A percentile compares a stretch with the other conserved stretches of the same genome.
Evolutionary conservation across 2,113 vertebrate genomes (phyloP).

Genomic region (Anthoscopus minutus): DNA sequence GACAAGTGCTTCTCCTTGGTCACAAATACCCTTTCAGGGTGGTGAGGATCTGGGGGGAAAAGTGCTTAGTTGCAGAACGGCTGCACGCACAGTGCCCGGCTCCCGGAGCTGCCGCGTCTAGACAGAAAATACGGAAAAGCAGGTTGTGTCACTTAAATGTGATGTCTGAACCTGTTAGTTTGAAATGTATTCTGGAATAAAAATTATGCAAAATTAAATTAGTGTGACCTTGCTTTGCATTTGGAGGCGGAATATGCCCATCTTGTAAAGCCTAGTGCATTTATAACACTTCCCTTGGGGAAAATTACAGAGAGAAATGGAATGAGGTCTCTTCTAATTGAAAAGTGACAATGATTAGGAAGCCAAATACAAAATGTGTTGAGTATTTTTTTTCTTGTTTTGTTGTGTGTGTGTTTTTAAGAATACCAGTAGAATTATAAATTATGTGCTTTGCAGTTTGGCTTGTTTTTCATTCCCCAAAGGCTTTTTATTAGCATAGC

Average conservation of each 20-base stretch:
- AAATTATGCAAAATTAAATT: constrained; percentile 59
- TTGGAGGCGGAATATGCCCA: constrained; percentile 29
- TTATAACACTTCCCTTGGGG: constrained; percentile 60
- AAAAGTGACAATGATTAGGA: constrained; percentile 68
- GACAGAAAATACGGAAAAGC: constrained; percentile 35
- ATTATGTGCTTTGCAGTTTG: constrained; percentile 47
- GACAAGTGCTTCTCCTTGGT: neutral
- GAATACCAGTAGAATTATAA: constrained; percentile 55
- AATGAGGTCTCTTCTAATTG: constrained; percentile 65
- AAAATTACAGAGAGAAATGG: constrained; percentile 42
- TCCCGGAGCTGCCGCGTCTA: constrained; percentile 12
- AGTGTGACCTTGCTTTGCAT: constrained; percentile 61
- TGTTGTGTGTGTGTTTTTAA: constrained; percentile 47
- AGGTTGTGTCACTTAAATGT: constrained; percentile 31
- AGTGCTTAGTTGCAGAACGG: neutral
- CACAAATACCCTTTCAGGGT: neutral
- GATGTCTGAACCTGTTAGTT: constrained; percentile 60
- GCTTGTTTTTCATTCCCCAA: constrained; percentile 50
- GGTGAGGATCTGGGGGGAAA: neutral
- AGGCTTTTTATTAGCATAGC: constrained; percentile 43
- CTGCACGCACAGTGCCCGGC: neutral
- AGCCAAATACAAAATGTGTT: constrained; percentile 63
- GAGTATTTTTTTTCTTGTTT: constrained; percentile 18
- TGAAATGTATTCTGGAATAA: constrained; percentile 58
- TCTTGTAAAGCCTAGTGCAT: constrained; percentile 46